These are phyloP conservation scores for Pogonomyrmex barbatus DNA, from an alignment of 1,140 invertebrate genomes.

Conservation along the genomic window DNA sequence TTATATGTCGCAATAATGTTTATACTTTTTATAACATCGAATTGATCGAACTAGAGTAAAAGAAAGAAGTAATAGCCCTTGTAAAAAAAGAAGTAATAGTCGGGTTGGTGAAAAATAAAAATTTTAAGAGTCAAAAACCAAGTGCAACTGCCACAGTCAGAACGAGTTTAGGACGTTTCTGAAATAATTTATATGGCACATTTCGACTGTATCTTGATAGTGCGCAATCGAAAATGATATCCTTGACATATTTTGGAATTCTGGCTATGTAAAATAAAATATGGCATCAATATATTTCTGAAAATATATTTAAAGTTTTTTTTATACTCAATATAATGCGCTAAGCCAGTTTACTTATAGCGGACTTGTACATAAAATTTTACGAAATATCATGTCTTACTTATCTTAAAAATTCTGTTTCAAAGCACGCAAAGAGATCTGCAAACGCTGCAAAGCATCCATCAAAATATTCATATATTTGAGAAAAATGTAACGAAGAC, in stretches of 20 bases:
- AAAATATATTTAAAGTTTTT: background rate
- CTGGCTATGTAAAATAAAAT: background rate
- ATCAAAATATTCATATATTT: slow-evolving; percentile 6
- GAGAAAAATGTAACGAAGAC: background rate
- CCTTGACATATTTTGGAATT: background rate
- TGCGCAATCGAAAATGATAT: slow-evolving; percentile 26
- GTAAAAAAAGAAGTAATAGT: background rate
- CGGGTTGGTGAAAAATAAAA: background rate
- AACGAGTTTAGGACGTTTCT: background rate
- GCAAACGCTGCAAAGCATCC: background rate
- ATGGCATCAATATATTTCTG: background rate
- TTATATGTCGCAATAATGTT: background rate
- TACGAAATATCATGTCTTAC: background rate
- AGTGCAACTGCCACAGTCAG: background rate
- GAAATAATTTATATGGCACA: slow-evolving; percentile 9
- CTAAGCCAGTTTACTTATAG: slow-evolving; percentile 1
- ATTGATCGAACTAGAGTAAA: background rate
- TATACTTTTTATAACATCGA: background rate
- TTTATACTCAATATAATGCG: background rate
- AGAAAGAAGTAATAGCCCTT: background rate
- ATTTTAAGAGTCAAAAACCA: slow-evolving; percentile 35
- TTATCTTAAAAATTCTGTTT: slow-evolving; percentile 11
- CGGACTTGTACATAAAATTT: slow-evolving; percentile 3
- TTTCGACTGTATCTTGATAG: background rate
- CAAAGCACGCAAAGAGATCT: slow-evolving; percentile 9